Evolutionary conservation across 2,113 vertebrate species (phyloP).

Genomic region (Onychorhynchus coronatus): DNA sequence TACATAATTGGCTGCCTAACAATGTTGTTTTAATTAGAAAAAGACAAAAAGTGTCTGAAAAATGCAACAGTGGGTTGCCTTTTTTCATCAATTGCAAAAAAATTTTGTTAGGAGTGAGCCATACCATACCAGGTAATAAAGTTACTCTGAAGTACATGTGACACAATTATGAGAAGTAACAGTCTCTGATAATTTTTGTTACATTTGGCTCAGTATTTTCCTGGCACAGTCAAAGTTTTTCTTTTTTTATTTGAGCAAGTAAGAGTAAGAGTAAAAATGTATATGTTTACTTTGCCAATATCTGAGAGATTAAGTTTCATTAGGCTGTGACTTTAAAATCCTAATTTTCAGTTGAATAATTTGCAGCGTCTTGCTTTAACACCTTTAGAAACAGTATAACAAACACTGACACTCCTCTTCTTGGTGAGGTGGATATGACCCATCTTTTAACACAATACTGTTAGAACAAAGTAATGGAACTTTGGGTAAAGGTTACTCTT

Average conservation of each 20-base stretch:
- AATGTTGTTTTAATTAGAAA: slow-evolving; percentile 38
- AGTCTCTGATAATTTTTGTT: not conserved
- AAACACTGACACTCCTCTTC: not conserved
- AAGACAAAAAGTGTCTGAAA: slow-evolving; percentile 28
- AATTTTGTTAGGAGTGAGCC: not conserved
- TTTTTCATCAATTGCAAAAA: not conserved
- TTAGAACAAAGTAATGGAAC: not conserved
- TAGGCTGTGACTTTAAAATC: not conserved
- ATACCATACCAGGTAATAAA: not conserved
- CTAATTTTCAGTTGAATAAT: not conserved
- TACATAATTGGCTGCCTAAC: slow-evolving; percentile 30
- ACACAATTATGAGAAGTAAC: not conserved
- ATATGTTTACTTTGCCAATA: not conserved
- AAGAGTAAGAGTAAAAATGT: not conserved
- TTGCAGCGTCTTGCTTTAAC: not conserved
- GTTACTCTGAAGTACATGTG: not conserved
- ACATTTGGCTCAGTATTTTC: not conserved
- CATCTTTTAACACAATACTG: not conserved
- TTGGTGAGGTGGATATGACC: not conserved
- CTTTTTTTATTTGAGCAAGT: not conserved
- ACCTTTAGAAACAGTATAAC: not conserved
- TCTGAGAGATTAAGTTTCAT: not conserved
- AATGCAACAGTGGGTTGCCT: not conserved
- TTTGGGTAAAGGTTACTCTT: not conserved
- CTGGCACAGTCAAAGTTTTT: not conserved